Base-by-base conservation (phyloP, 2,113 vertebrate genomes). In the Zosterops lateralis region DNA sequence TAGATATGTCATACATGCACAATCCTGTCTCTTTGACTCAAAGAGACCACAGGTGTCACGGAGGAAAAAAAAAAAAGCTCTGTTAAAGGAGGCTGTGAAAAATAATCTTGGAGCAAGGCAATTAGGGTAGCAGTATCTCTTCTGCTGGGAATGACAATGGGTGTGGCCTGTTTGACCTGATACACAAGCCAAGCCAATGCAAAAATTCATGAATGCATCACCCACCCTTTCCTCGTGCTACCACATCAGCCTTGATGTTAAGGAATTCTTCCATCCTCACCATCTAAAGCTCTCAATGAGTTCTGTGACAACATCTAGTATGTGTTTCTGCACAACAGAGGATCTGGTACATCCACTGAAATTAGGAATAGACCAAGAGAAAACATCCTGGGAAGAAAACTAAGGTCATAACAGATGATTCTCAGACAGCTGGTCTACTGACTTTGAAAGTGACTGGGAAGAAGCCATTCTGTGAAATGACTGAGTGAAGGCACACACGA, bases 311-410 rank as follows among this genome's bases (percentile, higher is more conserved):
- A 12, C 1, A 0, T n/a, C 26, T 19, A 32, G 32, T 6, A 29
- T 0, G 1, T 12, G 5, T 61, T 22, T n/a, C 26, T 44, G n/a
- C 12, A 9, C 15, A 51, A 5, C 3, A 3, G 17, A 8, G 2
- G 12, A 15, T 36, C 57, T 58, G 5, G 3, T 16, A 20, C 4
- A 6, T 51, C 56, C 19, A 3, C 4, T 60, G 44, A 71, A 82
- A 90, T 8, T 32, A 18, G 54, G 32, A 76, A 14, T 5, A 70
- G 47, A 58, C 8, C 14, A 48, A 68, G 29, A 74, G 29, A 60
- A 80, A 65, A 25, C 0, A 1, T 14, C 58, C 82, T 3, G 0
- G 60, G 48, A 83, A 57, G 25, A 48, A 87, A 94, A 34, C 5
- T 7, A 31, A 40, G 17, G 25, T 38, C 42, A 14, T 36, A 32